These are phyloP conservation scores for Drosophila dives DNA, from an alignment of 2,888 invertebrate genomes.

Conservation along the genomic window DNA sequence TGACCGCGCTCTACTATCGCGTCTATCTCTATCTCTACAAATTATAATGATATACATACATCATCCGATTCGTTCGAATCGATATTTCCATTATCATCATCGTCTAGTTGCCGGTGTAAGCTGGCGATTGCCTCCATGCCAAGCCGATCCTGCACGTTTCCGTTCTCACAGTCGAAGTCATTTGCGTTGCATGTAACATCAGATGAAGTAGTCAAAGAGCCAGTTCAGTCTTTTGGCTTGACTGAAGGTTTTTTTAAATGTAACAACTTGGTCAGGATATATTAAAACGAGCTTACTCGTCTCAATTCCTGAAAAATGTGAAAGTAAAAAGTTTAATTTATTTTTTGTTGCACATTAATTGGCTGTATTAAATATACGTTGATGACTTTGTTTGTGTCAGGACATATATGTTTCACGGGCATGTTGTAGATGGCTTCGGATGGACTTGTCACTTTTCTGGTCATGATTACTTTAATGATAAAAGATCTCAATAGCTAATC, in stretches of 20 bases:
- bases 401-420: background rate
- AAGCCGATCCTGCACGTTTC: constrained; percentile 91
- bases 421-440: background rate
- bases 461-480: background rate
- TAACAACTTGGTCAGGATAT: background rate
- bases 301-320: background rate
- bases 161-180: constrained; percentile 90
- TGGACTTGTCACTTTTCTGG: background rate
- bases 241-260: background rate
- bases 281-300: background rate
- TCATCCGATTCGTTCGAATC: constrained; percentile 99
- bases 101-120: constrained; percentile 97
- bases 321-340: background rate
- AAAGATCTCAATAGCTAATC: background rate
- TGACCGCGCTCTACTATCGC: too few species aligned
- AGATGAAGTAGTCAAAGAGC: constrained; percentile 81
- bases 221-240: too few species aligned
- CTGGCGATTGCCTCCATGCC: constrained; percentile 97
- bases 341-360: background rate
- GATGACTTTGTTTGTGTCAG: background rate
- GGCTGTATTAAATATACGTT: background rate
- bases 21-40: too few species aligned
- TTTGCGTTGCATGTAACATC: constrained; percentile 86
- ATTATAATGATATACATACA: constrained; percentile 87
- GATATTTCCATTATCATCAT: constrained; percentile 98